Evolutionary conservation across 2,888 invertebrate species (phyloP).

Genomic region (Scaeva pyrastri): DNA sequence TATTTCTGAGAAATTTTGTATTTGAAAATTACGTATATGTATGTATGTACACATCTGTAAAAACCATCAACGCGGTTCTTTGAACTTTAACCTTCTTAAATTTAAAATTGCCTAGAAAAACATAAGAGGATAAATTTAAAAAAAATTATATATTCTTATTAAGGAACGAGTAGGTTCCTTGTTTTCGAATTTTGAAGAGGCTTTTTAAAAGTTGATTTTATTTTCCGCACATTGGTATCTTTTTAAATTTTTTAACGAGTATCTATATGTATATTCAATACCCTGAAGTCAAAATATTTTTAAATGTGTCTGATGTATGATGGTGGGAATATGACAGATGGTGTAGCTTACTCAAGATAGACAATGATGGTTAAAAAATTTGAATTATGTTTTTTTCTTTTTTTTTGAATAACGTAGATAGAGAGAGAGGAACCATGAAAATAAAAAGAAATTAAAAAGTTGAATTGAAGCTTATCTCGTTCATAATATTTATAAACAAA

Average conservation of each 20-base stretch:
- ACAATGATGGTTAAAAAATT: not conserved
- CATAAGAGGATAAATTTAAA: too few relatives aligned
- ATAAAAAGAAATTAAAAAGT: constrained; percentile 8
- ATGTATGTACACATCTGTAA: too few relatives aligned
- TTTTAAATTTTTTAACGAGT: constrained; percentile 1
- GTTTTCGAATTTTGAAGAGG: not conserved
- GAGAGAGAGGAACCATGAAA: not conserved
- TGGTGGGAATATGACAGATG: constrained; percentile 7
- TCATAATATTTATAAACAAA: too few relatives aligned
- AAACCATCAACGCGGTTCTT: too few relatives aligned
- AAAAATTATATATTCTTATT: too few relatives aligned
- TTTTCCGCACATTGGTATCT: not conserved
- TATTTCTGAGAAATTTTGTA: too few relatives aligned
- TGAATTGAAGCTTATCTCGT: constrained; percentile 20
- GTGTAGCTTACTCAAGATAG: not conserved
- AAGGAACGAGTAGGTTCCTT: not conserved
- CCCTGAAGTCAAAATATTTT: not conserved
- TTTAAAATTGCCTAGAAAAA: too few relatives aligned
- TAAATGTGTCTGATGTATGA: not conserved
- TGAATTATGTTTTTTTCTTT: not conserved
- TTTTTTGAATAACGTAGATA: not conserved
- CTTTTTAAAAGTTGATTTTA: not conserved
- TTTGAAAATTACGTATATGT: too few relatives aligned
- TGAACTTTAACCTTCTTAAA: too few relatives aligned
- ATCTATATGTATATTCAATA: not conserved